These are phyloP conservation scores for Pteruthius melanotis DNA, from an alignment of 2,113 vertebrate genomes.

Conservation along the genomic window DNA sequence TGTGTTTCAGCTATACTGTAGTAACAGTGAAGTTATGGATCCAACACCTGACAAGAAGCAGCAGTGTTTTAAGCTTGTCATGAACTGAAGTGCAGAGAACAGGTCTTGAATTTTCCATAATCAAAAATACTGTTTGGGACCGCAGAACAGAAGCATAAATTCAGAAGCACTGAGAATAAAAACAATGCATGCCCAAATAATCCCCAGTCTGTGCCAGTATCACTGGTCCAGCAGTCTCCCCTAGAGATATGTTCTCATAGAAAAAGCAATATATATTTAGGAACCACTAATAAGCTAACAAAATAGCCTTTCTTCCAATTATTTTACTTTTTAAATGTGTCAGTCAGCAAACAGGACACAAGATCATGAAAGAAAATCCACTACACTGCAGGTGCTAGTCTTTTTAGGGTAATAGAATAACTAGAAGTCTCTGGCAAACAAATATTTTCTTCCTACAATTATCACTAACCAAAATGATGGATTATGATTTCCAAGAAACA, in stretches of 20 bases:
- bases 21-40: background rate
- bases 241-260: background rate
- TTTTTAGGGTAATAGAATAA: background rate
- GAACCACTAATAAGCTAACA: background rate
- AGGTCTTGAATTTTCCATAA: background rate
- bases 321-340: background rate
- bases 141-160: background rate
- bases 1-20: background rate
- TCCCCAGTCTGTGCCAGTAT: rapidly evolving
- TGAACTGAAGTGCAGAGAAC: background rate
- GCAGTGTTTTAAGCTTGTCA: background rate
- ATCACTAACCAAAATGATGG: background rate
- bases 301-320: background rate
- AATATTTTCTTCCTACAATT: background rate
- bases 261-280: background rate
- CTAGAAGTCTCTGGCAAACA: background rate
- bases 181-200: background rate
- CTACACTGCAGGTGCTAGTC: background rate
- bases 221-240: background rate
- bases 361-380: background rate
- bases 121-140: background rate
- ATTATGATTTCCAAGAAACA: background rate
- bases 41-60: background rate
- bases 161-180: background rate
- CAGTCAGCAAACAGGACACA: background rate